Evolutionary conservation across 2,113 vertebrate genomes (phyloP).

Genomic region (Amazona vittata): DNA sequence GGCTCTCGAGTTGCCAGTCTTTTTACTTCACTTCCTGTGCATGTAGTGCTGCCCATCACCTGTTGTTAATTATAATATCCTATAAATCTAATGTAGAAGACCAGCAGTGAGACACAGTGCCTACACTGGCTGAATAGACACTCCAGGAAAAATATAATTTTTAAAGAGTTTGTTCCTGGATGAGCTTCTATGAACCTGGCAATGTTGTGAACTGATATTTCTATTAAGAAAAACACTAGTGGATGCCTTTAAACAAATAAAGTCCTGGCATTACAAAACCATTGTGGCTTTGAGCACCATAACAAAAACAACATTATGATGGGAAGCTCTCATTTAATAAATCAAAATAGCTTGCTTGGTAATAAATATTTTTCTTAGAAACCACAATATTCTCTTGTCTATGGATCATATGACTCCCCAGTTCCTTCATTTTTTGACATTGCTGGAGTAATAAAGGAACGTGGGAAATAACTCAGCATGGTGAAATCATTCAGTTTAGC

Average conservation of each 20-base stretch:
- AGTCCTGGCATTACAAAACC: background rate
- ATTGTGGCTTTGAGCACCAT: background rate
- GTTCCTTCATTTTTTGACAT: constrained; percentile 22
- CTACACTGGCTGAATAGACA: background rate
- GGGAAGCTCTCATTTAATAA: constrained; percentile 58
- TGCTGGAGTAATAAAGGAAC: constrained; percentile 9
- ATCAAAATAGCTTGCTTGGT: constrained; percentile 38
- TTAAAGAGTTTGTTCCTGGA: constrained; percentile 46
- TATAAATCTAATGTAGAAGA: constrained; percentile 45
- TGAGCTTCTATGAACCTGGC: background rate
- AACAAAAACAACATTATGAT: background rate
- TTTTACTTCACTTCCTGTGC: constrained; percentile 9
- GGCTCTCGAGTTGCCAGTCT: constrained; percentile 5
- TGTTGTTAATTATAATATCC: constrained; percentile 64
- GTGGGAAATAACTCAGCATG: background rate
- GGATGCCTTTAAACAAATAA: constrained; percentile 36
- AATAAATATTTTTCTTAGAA: constrained; percentile 61
- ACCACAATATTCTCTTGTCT: constrained; percentile 36
- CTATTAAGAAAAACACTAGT: constrained; percentile 43
- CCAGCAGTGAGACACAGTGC: background rate
- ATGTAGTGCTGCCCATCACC: constrained; percentile 25
- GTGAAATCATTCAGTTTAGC: background rate
- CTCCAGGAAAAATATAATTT: constrained; percentile 3
- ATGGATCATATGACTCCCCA: background rate
- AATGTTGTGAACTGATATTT: constrained; percentile 18